Base-by-base conservation (phyloP, 2,888 invertebrate genomes). In the Eupithecia subumbrata region DNA sequence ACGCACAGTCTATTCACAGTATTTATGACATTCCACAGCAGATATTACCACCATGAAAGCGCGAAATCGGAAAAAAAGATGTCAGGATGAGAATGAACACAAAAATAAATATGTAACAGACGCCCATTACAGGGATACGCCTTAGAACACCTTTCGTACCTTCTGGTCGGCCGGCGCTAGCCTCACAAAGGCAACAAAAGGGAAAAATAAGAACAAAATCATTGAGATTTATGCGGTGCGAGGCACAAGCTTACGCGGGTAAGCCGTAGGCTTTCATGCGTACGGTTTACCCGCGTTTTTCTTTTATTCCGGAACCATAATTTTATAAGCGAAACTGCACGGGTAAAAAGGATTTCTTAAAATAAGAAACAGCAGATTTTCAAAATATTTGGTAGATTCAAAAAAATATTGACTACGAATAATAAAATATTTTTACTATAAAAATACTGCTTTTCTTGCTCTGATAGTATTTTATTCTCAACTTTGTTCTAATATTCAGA, bases 131-230 rank as follows among this genome's bases (percentile, higher is more conserved):
- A 85, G 86, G 86, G 91, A 87, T 92, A 91, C 91, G 92, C 91
- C 92, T 90, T 89, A 87, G 91, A 92, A 92, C 91, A 92, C 91
- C 92, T 91, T 92, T 91, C 85, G 87, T 87, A 88, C 88, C 89
- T 92, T 93, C 90, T 90, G 90, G 90, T 92, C 93, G 94, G 94
- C 94, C 94, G 94, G 94, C 94, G 94, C 94, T 95, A 93, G 92
- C 87, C 85, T 84, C 89, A 94, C 93, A 94, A 94, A 94, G 92
- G 92, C 84, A 90, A 92, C 91, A 94, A 94, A 92, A 89, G 88
- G 87, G 90, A 93, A 92, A 91, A 91, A 90, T 83, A 84, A 85
- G 84, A 90, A 92, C 89, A 91, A 91, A 90, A 86, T 80, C 83
- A 83, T 86, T 82, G 82, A 84, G 85, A 85, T 84, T 78, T 78